Base-by-base conservation (phyloP, 2,888 invertebrate genomes). In the Stenotaenia linearis region DNA sequence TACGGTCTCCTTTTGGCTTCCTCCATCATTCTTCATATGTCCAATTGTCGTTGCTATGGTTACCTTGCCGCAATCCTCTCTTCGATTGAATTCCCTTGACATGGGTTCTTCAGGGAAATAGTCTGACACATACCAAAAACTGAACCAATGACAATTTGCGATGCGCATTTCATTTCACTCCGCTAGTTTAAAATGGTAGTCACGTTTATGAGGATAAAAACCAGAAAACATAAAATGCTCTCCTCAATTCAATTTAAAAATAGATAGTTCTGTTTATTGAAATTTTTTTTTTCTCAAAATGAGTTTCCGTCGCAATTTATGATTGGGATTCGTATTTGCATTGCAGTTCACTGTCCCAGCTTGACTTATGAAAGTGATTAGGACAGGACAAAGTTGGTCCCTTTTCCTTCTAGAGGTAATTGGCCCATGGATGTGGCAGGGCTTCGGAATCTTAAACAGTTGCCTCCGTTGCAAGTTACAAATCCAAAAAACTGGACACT, bases 321-420 rank as follows among this genome's bases (percentile, higher is more conserved):
- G n/a, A n/a, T n/a, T n/a, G n/a, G n/a, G n/a, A n/a, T n/a, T n/a
- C n/a, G n/a, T n/a, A n/a, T n/a, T n/a, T n/a, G n/a, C n/a, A n/a
- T n/a, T n/a, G n/a, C n/a, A n/a, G n/a, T n/a, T n/a, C 69, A 15
- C 28, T 28, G 10, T 69, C 69, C 28, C 12, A n/a, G 1, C 56
- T 56, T 69, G 69, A 69, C 69, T 69, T 69, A 69, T 69, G 69
- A 25, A 69, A 69, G 69, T 69, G 69, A 69, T 69, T 69, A 69
- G 25, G 28, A 23, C 15, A 25, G 69, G 69, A 28, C 28, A 28
- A 69, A 69, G 69, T 69, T 28, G 69, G 69, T 69, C 69, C 25
- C 25, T 25, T 28, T 69, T 50, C 69, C 28, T 28, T 69, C 69
- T 28, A 12, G 25, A n/a, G 69, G 69, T 69, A 69, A 69, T 69